Base-by-base conservation (phyloP, 2,888 invertebrate genomes). In the Agonopterix alstromeriana region DNA sequence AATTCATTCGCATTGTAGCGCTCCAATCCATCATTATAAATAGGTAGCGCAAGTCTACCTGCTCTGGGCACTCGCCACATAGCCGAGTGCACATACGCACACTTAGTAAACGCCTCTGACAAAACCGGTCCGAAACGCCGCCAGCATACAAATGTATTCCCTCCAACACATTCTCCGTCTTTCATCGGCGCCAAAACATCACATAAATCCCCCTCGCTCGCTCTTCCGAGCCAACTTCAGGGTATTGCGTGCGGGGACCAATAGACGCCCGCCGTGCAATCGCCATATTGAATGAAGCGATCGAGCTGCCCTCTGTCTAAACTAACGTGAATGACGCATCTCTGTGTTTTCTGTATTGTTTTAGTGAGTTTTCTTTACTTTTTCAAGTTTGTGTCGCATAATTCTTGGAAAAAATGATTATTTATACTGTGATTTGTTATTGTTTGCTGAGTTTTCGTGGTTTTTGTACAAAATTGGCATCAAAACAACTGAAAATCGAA, bases 141-240 rank as follows among this genome's bases (percentile, higher is more conserved):
- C 69, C 72, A 67, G 82, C 82, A 86, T 83, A 86, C 87, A 84
- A 87, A 86, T 80, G 78, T 75, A 76, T 42, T 73, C 73, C 78
- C 75, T 73, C 70, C 75, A 68, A 83, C 78, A 78, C 78, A 81
- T 85, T 76, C 75, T 82, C 79, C 74, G 75, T 88, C 88, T 81
- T 82, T 83, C 82, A 82, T 82, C 77, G 72, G 77, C 82, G 75
- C 81, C 75, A 77, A 78, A 79, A 77, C 76, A 80, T 76, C 80
- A 75, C 79, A 87, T 89, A 86, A 85, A 82, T 82, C 82, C 70
- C 62, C 73, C 85, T 77, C 86, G 74, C 82, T 87, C 85, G 60
- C 75, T 69, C 81, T 69, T 58, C 58, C 65, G 62, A 71, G 61
- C 77, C 70, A 87, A 87, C 86, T 86, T 85, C 85, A 82, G 59